phyloP scores from a whole-genome alignment of 2,797 vertebrate genomes.

The Natrix natrix region DNA sequence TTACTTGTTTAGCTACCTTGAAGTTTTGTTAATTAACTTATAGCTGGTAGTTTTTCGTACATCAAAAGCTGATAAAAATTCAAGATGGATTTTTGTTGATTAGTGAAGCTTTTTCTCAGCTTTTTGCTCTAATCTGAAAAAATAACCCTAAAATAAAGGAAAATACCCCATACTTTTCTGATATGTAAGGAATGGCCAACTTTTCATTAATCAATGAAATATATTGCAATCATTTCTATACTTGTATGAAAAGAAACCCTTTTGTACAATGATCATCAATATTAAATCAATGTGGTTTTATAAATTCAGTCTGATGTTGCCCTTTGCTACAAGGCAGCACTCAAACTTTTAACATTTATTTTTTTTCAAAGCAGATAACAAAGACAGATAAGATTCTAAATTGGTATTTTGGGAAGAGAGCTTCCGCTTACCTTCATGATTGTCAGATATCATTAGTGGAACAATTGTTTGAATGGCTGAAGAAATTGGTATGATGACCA shows the following conservation, averaged over 20 bases:
- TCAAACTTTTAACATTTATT: not conserved
- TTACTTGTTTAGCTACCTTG: conserved; percentile 27
- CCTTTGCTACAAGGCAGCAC: not conserved
- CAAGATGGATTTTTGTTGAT: conserved; percentile 36
- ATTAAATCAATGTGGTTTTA: not conserved
- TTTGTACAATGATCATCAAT: not conserved
- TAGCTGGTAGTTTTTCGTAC: conserved; percentile 27
- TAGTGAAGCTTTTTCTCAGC: not conserved
- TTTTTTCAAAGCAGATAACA: not conserved
- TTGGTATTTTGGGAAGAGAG: not conserved
- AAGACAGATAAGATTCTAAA: not conserved
- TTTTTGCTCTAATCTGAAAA: not conserved
- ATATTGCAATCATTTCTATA: not conserved
- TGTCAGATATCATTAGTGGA: not conserved
- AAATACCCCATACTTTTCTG: not conserved
- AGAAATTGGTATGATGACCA: conserved; percentile 7
- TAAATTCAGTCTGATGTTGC: not conserved
- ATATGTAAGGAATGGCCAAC: not conserved
- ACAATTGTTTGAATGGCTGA: conserved; percentile 11
- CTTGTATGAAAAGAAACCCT: not conserved
- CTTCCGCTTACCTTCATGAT: conserved; percentile 34
- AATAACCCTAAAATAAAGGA: not conserved
- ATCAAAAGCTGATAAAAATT: conserved; percentile 44
- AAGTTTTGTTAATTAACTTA: not conserved
- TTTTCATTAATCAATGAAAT: not conserved